Conservation (phyloP, 2,888 invertebrate species). For the Frankliniella intonsa region DNA sequence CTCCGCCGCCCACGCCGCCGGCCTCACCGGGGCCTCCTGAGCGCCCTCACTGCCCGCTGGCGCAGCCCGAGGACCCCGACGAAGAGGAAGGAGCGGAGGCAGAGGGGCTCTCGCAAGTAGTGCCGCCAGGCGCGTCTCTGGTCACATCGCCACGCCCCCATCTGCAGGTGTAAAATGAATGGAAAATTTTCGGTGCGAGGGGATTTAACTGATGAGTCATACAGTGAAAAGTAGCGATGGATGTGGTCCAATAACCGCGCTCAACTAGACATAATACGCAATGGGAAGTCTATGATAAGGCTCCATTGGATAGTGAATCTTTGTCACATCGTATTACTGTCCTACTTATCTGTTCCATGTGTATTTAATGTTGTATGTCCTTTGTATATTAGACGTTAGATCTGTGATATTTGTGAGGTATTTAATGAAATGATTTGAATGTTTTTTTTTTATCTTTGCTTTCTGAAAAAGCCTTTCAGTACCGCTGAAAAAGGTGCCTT, state of each 20-base stretch:
- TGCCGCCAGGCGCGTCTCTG: not conserved
- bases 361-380: not conserved
- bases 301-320: not conserved
- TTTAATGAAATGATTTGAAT: not conserved
- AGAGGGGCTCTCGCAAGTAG: not conserved
- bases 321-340: not conserved
- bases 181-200: not conserved
- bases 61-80: not conserved
- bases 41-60: constrained; percentile 3
- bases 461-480: not conserved
- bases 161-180: not conserved
- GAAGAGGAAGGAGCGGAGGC: not conserved
- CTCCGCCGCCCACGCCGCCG: not conserved
- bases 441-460: not conserved
- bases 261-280: not conserved
- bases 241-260: not conserved
- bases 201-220: not conserved
- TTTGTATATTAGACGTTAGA: not conserved
- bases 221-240: not conserved
- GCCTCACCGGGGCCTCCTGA: not conserved
- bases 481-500: not conserved
- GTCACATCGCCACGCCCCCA: not conserved
- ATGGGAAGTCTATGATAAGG: not conserved
- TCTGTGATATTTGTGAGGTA: constrained; percentile 15
- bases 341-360: not conserved